Conservation (phyloP, 2,888 invertebrate genomes). For the Allygus modestus region DNA sequence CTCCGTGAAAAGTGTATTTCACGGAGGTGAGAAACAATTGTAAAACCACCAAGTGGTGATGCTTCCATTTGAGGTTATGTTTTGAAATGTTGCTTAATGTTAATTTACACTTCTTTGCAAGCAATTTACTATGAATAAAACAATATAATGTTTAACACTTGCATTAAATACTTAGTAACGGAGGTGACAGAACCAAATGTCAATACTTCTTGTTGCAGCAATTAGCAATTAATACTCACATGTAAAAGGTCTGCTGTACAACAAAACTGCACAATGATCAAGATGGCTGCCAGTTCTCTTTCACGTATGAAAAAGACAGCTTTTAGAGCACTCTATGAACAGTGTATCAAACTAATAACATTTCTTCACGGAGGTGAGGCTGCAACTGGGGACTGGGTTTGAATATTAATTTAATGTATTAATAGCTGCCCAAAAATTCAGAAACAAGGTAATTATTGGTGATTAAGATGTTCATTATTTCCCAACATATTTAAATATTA, state of each 20-base stretch:
- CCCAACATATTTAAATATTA: slow-evolving; percentile 52
- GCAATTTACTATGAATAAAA: slow-evolving; percentile 15
- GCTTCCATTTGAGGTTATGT: slow-evolving; percentile 56
- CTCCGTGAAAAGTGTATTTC: slow-evolving; percentile 42
- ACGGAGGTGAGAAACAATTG: slow-evolving; percentile 44
- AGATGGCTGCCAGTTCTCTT: slow-evolving; percentile 54
- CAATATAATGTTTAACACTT: slow-evolving; percentile 42
- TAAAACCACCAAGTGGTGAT: slow-evolving; percentile 48
- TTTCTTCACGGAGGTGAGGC: slow-evolving; percentile 56
- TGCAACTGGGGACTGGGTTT: slow-evolving; percentile 55
- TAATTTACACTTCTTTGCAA: slow-evolving; percentile 43
- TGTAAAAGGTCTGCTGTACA: slow-evolving; percentile 18
- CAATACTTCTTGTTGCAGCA: slow-evolving; percentile 5
- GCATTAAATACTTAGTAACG: slow-evolving; percentile 46
- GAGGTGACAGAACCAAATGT: slow-evolving; percentile 50
- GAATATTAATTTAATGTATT: too few species aligned
- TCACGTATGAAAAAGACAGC: slow-evolving; percentile 43
- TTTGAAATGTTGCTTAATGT: slow-evolving; percentile 48
- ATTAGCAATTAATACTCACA: slow-evolving; percentile 34
- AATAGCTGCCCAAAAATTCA: slow-evolving; percentile 49
- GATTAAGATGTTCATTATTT: slow-evolving; percentile 30
- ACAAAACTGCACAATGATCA: slow-evolving; percentile 49
- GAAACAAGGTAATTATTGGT: slow-evolving; percentile 44
- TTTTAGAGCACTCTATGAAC: slow-evolving; percentile 50
- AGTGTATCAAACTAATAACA: slow-evolving; percentile 53